phyloP scores from a whole-genome alignment of 2,113 vertebrate species.

The Aepyceros melampus region DNA sequence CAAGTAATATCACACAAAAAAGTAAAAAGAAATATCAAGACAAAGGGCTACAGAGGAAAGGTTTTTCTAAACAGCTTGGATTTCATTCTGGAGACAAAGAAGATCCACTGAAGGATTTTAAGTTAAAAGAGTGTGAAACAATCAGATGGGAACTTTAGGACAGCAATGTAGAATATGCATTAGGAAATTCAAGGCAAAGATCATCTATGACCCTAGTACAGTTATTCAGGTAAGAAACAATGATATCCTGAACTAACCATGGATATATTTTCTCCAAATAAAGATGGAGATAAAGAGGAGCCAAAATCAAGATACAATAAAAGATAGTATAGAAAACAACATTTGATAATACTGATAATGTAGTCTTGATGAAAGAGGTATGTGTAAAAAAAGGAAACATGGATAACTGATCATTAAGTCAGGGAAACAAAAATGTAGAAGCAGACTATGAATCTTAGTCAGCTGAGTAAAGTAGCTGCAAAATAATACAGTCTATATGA shows the following conservation, averaged over 20 bases:
- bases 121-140: not conserved
- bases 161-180: not conserved
- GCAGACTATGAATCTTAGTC: not conserved
- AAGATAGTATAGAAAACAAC: not conserved
- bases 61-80: not conserved
- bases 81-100: conserved; percentile 3
- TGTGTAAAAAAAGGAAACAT: not conserved
- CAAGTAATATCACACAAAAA: not conserved
- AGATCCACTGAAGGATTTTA: not conserved
- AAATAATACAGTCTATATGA: not conserved
- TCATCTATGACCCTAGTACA: not conserved
- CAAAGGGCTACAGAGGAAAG: not conserved
- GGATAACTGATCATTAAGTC: not conserved
- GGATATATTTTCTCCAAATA: not conserved
- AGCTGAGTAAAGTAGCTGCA: not conserved
- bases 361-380: not conserved
- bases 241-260: not conserved
- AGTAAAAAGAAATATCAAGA: conserved; percentile 1
- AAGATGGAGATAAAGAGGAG: not conserved
- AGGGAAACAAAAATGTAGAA: not conserved
- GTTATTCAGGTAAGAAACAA: not conserved
- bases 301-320: not conserved
- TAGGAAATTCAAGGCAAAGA: not conserved
- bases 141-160: not conserved
- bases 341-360: not conserved